A percentile compares a stretch with the other conserved stretches of the same genome.
phyloP scores from a whole-genome alignment of 2,888 invertebrate genomes.

The Caenorhabditis sulstoni region DNA sequence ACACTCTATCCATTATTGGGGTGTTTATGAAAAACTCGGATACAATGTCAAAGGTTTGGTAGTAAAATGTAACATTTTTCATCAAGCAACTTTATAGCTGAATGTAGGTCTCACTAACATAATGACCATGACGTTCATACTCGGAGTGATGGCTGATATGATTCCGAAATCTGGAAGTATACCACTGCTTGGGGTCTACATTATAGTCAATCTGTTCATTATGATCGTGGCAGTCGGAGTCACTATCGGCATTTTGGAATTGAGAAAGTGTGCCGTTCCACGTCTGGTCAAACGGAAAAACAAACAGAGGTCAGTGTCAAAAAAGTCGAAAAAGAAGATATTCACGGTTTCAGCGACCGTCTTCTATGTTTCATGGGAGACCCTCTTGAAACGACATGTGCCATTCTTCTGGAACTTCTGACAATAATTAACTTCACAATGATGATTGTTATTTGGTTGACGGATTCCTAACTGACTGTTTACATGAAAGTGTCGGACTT shows the following conservation, averaged over 20 bases:
- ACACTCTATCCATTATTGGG: slow-evolving; percentile 37
- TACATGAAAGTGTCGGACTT: background rate
- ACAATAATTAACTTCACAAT: no score
- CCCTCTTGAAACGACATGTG: no score
- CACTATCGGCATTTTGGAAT: slow-evolving; percentile 4
- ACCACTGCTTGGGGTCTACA: slow-evolving; percentile 36
- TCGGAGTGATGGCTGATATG: slow-evolving; percentile 45
- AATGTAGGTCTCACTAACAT: slow-evolving; percentile 47
- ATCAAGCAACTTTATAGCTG: slow-evolving; percentile 8
- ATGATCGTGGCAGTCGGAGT: slow-evolving; percentile 44
- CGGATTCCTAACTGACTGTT: no score
- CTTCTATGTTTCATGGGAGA: no score
- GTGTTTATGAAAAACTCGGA: slow-evolving; percentile 42
- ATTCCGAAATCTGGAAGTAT: slow-evolving; percentile 41
- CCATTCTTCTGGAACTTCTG: no score
- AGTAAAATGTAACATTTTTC: background rate
- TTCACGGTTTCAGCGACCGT: no score
- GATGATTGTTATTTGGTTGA: background rate
- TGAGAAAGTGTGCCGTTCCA: slow-evolving; percentile 18
- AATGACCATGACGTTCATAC: slow-evolving; percentile 55
- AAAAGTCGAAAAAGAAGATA: no score
- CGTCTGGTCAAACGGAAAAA: background rate
- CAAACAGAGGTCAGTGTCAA: no score
- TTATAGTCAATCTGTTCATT: slow-evolving; percentile 31
- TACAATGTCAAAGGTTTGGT: slow-evolving; percentile 32